Base-by-base conservation (phyloP, 2,797 vertebrate genomes). In the Eulemur rubriventer region DNA sequence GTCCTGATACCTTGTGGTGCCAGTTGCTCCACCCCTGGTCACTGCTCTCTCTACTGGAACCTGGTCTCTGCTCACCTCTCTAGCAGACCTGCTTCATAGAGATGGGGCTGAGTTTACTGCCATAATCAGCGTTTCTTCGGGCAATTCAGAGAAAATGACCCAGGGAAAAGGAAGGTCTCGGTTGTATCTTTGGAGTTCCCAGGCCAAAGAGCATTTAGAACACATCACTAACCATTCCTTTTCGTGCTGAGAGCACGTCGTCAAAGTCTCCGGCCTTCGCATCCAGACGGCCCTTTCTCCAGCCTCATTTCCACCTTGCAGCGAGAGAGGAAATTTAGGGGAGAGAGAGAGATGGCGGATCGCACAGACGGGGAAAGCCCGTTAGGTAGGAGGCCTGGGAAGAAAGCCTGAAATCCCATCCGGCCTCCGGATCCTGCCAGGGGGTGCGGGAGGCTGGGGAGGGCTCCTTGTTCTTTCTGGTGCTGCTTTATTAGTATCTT, bases 261-360 rank as follows among this genome's bases (percentile, higher is more conserved):
- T 14, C 35, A 22, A 24, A n/a, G 10, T 8, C 24, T 30, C 28
- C 3, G 5, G 38, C 22, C 38, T 61, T 14, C 35, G 11, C 7
- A 1, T 28, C 26, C 50, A 12, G 3, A 14, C 2, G 5, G 9
- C 6, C 8, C 7, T 38, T n/a, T 55, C 48, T 43, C 38, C 26
- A 35, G 16, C 57, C 67, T 28, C 38, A 0, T 6, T 11, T 5
- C 4, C 8, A 4, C 11, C 4, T 28, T 22, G 16, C 26, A 7
- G 33, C 0, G 0, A 55, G 55, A 35, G 41, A 52, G 38, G n/a
- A 50, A 2, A 35, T 46, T 12, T 20, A 11, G 18, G 52, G 43
- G 6, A 10, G 13, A n/a, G 28, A 2, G 7, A 2, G 7, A 3
- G 2, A 20, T 0, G 0, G 4, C 4, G 5, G 57, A 12, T 41